Evolutionary conservation across 2,888 invertebrate genomes (phyloP).

Genomic region (Sesia bembeciformis): DNA sequence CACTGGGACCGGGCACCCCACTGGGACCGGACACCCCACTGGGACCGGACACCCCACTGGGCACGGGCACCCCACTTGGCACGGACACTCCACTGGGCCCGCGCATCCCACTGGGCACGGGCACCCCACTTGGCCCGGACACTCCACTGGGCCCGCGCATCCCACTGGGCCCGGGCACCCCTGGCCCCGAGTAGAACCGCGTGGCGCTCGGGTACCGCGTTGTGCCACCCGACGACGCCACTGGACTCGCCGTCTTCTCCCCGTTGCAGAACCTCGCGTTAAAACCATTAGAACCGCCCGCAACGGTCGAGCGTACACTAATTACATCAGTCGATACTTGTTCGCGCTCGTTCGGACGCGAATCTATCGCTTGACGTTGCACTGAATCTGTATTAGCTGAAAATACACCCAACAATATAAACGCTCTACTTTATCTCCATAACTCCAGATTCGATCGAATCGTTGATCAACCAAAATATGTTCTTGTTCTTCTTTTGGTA

Average conservation of each 20-base stretch:
- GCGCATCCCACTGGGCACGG: too few species aligned
- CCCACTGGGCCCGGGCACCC: background rate
- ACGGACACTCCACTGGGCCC: too few species aligned
- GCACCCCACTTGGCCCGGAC: too few species aligned
- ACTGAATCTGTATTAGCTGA: background rate
- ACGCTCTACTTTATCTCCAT: too few species aligned
- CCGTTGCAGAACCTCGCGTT: background rate
- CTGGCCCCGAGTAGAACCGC: background rate
- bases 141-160: background rate
- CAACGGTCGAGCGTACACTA: background rate
- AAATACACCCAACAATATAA: background rate
- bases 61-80: too few species aligned
- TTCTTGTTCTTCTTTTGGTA: too few species aligned
- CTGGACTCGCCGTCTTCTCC: background rate
- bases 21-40: too few species aligned
- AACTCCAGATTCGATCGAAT: too few species aligned
- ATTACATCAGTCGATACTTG: background rate
- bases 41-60: background rate
- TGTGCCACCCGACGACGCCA: background rate
- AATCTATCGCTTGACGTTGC: background rate
- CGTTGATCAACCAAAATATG: too few species aligned
- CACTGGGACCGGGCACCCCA: too few species aligned
- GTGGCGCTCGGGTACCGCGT: background rate
- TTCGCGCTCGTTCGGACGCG: background rate
- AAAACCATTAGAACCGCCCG: background rate